Percentiles rank a stretch among this genome's conserved stretches.
These are phyloP conservation scores for Trichomalopsis sarcophagae DNA, from an alignment of 1,140 invertebrate genomes.

Conservation along the genomic window DNA sequence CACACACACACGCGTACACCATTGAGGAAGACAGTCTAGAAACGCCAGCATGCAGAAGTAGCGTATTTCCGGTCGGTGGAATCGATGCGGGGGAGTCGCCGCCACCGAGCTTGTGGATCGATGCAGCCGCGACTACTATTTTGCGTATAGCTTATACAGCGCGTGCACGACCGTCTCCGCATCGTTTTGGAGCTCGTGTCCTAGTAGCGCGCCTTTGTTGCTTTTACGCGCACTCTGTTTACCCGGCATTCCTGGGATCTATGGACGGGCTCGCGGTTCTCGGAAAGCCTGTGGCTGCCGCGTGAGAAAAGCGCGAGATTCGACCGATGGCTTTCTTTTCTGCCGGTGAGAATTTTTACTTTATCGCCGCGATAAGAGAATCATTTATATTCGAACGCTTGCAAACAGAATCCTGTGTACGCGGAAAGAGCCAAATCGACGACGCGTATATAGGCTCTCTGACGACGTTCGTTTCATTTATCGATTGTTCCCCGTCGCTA, in stretches of 20 bases:
- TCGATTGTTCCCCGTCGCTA: background rate
- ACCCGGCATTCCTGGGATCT: constrained; percentile 12
- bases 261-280: background rate
- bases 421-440: background rate
- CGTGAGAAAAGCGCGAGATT: background rate
- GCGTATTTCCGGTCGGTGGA: background rate
- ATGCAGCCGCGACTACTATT: background rate
- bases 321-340: background rate
- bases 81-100: background rate
- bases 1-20: background rate
- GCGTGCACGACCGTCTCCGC: too few species aligned
- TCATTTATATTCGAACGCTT: too few species aligned
- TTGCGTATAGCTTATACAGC: background rate
- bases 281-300: too few species aligned
- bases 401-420: too few species aligned
- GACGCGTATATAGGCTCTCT: background rate
- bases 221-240: constrained; percentile 20
- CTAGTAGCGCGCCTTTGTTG: constrained; percentile 24
- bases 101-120: background rate
- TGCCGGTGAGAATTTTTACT: background rate
- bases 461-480: constrained; percentile 34
- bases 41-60: background rate
- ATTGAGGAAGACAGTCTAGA: background rate
- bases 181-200: background rate
- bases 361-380: too few species aligned